Base-by-base conservation (phyloP, 2,113 vertebrate species). In the Xerus inauris region DNA sequence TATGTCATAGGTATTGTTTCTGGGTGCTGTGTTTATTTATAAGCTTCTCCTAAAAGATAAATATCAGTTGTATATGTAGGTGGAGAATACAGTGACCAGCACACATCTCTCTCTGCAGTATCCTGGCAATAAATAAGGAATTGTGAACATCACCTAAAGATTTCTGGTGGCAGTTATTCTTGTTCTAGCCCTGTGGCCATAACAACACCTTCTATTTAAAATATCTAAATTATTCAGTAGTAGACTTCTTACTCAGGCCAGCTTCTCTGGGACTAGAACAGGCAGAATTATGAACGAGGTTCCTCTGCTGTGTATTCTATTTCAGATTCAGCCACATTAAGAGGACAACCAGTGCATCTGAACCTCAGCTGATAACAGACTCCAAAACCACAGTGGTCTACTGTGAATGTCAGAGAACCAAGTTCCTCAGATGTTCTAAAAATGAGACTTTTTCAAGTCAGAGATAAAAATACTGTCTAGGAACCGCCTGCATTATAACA, bases 381-480 rank as follows among this genome's bases (percentile, higher is more conserved):
- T 67, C 89, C 35, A 89, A 95, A 82, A 35, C 73, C 69, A 81
- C 22, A 94, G 17, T 54, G 62, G 62, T 24, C 62, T 83, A 38
- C n/a, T 67, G 51, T 17, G 85, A 69, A 65, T 49, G 38, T 22
- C 42, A 42, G 80, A 86, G 54, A 89, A 83, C 38, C 32, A 82
- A 69, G 84, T n/a, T 30, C 45, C 57, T 90, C n/a, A 73, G 47
- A 64, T 69, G 3, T 76, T 89, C 85, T 85, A 90, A 93, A 97
- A 85, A 69, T 24, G 30, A 86, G 47, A 73, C 57, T 89, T 22
- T 81, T 95, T 86, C 91, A 89, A 82, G 83, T 71, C 47, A 71
- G 85, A 95, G 59, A 91, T 86, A 93, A 95, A 86, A 97, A 82
- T 91, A 72, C 67, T 35, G 30, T 49, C 82, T 87, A 80, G 47